These are phyloP conservation scores for Perizoma flavofasciatum DNA, from an alignment of 2,888 invertebrate genomes.

Conservation along the genomic window DNA sequence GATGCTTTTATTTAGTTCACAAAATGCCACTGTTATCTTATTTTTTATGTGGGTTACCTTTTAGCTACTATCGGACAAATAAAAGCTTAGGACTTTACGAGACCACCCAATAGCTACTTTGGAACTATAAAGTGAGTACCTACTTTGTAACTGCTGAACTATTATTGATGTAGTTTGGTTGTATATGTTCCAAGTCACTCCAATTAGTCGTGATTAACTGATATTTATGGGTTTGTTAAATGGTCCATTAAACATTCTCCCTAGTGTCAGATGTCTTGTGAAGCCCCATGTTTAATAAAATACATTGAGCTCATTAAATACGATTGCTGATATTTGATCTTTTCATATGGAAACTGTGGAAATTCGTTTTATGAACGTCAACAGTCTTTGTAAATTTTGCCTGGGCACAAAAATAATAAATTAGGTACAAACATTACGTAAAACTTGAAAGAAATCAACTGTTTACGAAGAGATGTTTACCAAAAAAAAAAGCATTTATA, in stretches of 20 bases:
- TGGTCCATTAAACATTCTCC: slow-evolving; percentile 71
- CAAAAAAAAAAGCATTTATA: too few relatives aligned
- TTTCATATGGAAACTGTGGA: slow-evolving; percentile 30
- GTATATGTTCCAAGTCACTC: slow-evolving; percentile 60
- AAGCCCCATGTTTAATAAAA: slow-evolving; percentile 68
- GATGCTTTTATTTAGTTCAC: slow-evolving; percentile 56
- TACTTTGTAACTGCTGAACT: slow-evolving; percentile 36
- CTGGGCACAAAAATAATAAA: slow-evolving; percentile 1
- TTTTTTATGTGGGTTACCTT: slow-evolving; percentile 71
- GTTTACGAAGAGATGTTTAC: too few relatives aligned
- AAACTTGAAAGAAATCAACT: too few relatives aligned
- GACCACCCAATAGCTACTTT: slow-evolving; percentile 66
- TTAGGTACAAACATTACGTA: not conserved
- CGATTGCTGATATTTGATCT: slow-evolving; percentile 61
- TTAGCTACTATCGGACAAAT: slow-evolving; percentile 66
- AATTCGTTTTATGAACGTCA: slow-evolving; percentile 8
- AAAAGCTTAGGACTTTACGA: slow-evolving; percentile 58
- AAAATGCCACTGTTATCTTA: slow-evolving; percentile 66
- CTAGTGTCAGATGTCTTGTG: slow-evolving; percentile 70
- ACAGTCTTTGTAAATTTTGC: not conserved
- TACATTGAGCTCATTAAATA: slow-evolving; percentile 71
- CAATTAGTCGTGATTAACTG: slow-evolving; percentile 81
- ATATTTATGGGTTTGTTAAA: slow-evolving; percentile 79
- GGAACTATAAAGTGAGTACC: slow-evolving; percentile 14
- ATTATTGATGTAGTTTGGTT: slow-evolving; percentile 47